These are phyloP conservation scores for Maniola hyperantus DNA, from an alignment of 2,888 invertebrate genomes.

Conservation along the genomic window DNA sequence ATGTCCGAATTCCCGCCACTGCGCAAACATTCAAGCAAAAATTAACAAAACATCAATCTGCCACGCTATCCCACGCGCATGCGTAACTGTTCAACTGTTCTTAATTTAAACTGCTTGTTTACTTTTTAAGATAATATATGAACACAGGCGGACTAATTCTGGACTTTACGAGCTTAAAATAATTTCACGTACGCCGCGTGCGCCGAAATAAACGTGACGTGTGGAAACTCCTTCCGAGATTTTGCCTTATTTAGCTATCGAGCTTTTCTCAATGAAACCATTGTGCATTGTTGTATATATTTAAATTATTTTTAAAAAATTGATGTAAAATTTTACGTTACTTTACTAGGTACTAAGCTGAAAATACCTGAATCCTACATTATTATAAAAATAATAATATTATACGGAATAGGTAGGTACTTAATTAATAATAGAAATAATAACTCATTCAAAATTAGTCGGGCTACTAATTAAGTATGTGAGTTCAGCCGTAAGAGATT, in stretches of 20 bases:
- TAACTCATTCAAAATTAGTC: too few relatives aligned
- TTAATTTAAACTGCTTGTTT: constrained; percentile 75
- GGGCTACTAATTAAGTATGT: too few relatives aligned
- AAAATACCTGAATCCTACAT: too few relatives aligned
- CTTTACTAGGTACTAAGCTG: too few relatives aligned
- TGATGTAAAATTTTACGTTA: too few relatives aligned
- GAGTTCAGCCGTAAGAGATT: too few relatives aligned
- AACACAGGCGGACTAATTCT: constrained; percentile 64
- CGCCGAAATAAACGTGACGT: constrained; percentile 43
- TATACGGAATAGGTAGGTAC: too few relatives aligned
- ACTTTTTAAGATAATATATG: constrained; percentile 67
- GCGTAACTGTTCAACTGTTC: constrained; percentile 61
- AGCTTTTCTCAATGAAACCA: constrained; percentile 24
- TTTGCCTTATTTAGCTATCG: constrained; percentile 57
- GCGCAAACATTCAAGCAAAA: constrained; percentile 50
- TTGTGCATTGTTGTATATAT: not conserved
- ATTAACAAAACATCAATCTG: constrained; percentile 56
- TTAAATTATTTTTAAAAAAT: too few relatives aligned
- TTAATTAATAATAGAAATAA: too few relatives aligned
- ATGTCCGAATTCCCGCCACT: constrained; percentile 55
- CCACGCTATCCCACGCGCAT: constrained; percentile 65
- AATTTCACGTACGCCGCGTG: constrained; percentile 62
- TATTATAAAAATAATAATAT: too few relatives aligned
- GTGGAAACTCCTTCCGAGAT: constrained; percentile 36
- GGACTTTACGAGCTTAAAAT: constrained; percentile 64